A percentile compares a stretch with the other conserved stretches of the same genome.
Conservation (phyloP, 2,888 invertebrate species). For the Colletes collaris region DNA sequence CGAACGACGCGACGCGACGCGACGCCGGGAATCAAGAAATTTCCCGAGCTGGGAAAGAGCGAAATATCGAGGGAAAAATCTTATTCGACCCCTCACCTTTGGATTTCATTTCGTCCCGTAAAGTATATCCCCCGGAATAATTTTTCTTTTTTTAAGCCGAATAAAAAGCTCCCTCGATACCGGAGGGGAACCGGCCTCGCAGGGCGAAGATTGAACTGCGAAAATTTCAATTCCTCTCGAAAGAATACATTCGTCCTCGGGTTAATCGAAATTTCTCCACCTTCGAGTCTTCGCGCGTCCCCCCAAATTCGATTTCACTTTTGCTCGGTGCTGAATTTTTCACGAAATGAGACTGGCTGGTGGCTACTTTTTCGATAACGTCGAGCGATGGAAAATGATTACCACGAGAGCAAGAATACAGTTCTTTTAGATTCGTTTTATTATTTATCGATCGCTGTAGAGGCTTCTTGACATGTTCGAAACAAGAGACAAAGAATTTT, state of each 20-base stretch:
- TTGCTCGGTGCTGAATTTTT: no score
- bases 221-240: neutral
- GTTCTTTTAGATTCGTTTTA: no score
- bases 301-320: no score
- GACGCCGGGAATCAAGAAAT: slow-evolving; percentile 3
- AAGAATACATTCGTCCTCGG: neutral
- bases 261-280: neutral
- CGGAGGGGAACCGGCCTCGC: neutral
- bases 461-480: no score
- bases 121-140: slow-evolving; percentile 1
- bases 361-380: no score
- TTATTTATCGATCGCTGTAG: no score
- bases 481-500: neutral
- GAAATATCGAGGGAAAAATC: slow-evolving; percentile 21
- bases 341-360: no score
- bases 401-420: no score
- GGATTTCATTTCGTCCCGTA: slow-evolving; percentile 16
- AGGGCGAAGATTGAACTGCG: neutral
- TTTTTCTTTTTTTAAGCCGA: neutral
- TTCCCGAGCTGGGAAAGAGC: neutral
- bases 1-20: neutral
- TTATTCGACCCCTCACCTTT: slow-evolving; percentile 6
- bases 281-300: neutral
- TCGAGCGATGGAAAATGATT: no score
- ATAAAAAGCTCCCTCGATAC: neutral